Base-by-base conservation (phyloP, 2,888 invertebrate species). In the Microplitis deprimator region DNA sequence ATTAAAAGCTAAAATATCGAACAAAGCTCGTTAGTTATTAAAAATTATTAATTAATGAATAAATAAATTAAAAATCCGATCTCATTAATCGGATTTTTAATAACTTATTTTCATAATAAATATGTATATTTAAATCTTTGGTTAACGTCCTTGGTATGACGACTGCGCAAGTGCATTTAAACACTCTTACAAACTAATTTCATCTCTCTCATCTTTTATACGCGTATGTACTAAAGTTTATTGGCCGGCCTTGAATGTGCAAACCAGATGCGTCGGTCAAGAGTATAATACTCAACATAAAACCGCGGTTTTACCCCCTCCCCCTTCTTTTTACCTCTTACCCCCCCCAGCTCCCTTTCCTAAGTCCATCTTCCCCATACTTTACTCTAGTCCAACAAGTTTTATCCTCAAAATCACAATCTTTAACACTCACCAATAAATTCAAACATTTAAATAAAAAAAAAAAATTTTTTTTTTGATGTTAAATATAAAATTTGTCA, bases 221-320 rank as follows among this genome's bases (percentile, higher is more conserved):
- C 16, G 38, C 7, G 41, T 41, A 5, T 59, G 13, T 13, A 16
- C 59, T 20, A 67, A 85, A 84, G 88, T 88, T 88, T 87, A 88
- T 87, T 86, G 88, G 83, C 88, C 88, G 88, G 83, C 88, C 88
- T 88, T 88, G 88, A 85, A 87, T 86, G 83, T 83, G 79, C 70
- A 80, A 80, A 81, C 86, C 88, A 86, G 87, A 88, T 88, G 87
- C 81, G 84, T 83, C 73, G 73, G 73, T 73, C 72, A 75, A 80
- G 76, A 77, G 61, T 67, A 72, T 77, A 39, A 65, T 62, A 73
- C 50, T 50, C 50, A 50, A 68, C 75, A 75, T 79, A 61, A 20
- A 72, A 72, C 75, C 50, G 50, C 50, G 50, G 50, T 50, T 50
- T 50, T 13, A 50, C 50, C 13, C 50, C 50, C 50, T 50, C 10